Evolutionary conservation across 2,797 vertebrate genomes (phyloP).

Genomic region (Balearica regulorum): DNA sequence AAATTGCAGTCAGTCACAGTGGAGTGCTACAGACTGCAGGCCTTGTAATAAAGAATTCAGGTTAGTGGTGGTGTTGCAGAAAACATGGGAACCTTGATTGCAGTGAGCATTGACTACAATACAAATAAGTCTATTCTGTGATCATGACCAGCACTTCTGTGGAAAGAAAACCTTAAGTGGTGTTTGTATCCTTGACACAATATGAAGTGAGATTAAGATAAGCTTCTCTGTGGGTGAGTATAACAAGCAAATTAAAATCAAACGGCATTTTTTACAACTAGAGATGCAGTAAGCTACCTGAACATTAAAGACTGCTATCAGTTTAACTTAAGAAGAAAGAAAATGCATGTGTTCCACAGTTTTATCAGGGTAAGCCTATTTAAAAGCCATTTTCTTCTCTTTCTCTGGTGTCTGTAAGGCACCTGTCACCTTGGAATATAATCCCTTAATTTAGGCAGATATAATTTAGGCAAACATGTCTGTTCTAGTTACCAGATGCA

Average conservation of each 20-base stretch:
- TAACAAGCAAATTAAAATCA: conserved; percentile 27
- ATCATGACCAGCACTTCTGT: background rate
- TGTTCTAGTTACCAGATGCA: background rate
- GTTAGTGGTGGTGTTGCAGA: background rate
- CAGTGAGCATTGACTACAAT: background rate
- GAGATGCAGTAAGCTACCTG: background rate
- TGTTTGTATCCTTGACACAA: conserved; percentile 21
- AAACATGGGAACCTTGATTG: background rate
- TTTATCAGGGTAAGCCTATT: background rate
- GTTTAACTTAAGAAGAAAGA: background rate
- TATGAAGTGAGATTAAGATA: conserved; percentile 11
- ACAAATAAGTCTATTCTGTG: conserved; percentile 14
- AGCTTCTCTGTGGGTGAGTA: background rate
- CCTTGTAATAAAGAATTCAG: background rate
- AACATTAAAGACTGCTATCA: background rate
- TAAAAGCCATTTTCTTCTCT: background rate
- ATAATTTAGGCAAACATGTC: background rate
- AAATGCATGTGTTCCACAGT: background rate
- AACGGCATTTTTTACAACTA: background rate
- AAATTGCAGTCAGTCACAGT: background rate
- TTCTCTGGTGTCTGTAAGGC: background rate
- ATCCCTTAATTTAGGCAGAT: background rate
- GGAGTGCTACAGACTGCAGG: background rate
- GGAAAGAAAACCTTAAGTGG: background rate
- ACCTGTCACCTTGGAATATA: background rate